These are phyloP conservation scores for Antigone vipio DNA, from an alignment of 2,113 vertebrate genomes.

Conservation along the genomic window DNA sequence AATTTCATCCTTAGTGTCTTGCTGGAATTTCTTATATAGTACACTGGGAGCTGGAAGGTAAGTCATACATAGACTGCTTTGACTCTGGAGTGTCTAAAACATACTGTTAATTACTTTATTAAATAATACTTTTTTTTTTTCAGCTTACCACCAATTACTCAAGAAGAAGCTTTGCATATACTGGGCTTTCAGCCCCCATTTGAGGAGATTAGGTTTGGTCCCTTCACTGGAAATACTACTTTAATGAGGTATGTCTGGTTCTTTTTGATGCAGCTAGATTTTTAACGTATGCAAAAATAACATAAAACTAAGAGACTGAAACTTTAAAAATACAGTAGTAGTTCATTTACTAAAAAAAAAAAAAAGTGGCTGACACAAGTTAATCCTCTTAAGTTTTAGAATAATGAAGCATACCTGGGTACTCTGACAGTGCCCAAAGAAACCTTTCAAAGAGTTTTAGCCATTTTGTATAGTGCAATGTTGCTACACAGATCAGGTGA, in stretches of 20 bases:
- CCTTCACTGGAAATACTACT: slow-evolving; percentile 98
- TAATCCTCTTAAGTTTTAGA: not conserved
- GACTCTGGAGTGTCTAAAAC: not conserved
- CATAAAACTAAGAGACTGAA: not conserved
- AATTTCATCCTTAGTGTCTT: slow-evolving; percentile 94
- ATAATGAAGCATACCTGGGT: not conserved
- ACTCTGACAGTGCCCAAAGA: not conserved
- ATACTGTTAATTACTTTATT: not conserved
- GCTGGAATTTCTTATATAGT: slow-evolving; percentile 98
- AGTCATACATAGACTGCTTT: not conserved
- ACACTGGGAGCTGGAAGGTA: slow-evolving; percentile 94
- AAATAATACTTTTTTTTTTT: not conserved
- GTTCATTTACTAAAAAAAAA: not conserved
- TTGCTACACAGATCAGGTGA: not conserved
- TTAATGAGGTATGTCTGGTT: slow-evolving; percentile 86
- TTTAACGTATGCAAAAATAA: not conserved
- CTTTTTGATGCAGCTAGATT: not conserved
- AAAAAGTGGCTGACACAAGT: no score
- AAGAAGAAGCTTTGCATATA: slow-evolving; percentile 96
- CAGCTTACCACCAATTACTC: slow-evolving; percentile 93
- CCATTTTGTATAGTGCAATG: fast-evolving
- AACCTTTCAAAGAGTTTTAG: not conserved
- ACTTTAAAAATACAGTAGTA: not conserved
- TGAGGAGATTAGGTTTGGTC: slow-evolving; percentile 98
- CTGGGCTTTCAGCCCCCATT: slow-evolving; percentile 96